Evolutionary conservation across 2,888 invertebrate species (phyloP), one percentile per base, ranked within the genome.

Genomic region (Pammene aurita): DNA sequence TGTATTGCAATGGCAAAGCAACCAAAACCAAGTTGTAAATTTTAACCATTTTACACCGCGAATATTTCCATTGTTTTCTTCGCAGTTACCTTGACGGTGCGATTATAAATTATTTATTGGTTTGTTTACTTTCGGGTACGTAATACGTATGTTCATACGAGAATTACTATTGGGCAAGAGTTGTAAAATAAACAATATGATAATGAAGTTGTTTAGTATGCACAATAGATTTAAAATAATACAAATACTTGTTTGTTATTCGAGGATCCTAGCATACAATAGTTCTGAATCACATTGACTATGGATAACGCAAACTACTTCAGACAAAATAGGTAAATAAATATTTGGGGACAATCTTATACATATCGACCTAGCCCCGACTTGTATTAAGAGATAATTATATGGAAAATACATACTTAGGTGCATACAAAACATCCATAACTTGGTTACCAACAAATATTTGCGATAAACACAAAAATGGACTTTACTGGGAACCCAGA

Each of bases 71-170:
- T 68, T 63, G 67, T 63, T 63, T 42, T 55, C 48, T 55, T 16
- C 14, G 16, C 41, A 56, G 34, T 26, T 35, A 44, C 68, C 63
- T 68, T 68, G 68, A 18, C 44, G 16, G 35, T 13, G 42, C 44
- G 63, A 44, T 41, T 62, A 56, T 67, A 50, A 63, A 67, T 68
- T 68, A 68, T 64, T 64, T 68, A 64, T 68, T 35, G 68, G 34
- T 44, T 64, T 68, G 63, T 68, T 68, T 68, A 64, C 58, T 34
- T 13, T 7, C 34, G 64, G 50, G 67, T 68, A 68, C 61, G 54
- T 58, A 50, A 11, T n/a, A n/a, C n/a, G 34, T 41, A 16, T 50
- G 46, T 34, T 50, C 50, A 68, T 44, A 44, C 14, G 11, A 11
- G 11, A 26, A 57, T 0, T 34, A 52, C 35, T 13, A 50, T 57